Conservation (phyloP, 1,140 invertebrate genomes). For the Lepidostoma basale region DNA sequence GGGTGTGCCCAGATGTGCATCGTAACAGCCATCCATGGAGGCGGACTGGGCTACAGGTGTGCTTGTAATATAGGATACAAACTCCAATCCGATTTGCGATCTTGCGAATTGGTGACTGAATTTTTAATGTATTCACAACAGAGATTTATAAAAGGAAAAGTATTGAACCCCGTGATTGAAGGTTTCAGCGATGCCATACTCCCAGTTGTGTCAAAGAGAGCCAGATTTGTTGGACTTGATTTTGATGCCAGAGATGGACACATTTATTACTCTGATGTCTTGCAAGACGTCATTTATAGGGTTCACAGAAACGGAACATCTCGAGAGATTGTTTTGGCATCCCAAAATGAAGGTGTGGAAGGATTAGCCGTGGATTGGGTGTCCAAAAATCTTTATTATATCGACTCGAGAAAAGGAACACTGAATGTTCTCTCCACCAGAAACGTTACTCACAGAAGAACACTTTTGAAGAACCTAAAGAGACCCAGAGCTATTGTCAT, state of each 20-base stretch:
- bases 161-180: constrained; percentile 85
- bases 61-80: constrained; percentile 92
- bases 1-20: constrained; percentile 97
- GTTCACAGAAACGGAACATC: constrained; percentile 88
- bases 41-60: constrained; percentile 87
- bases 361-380: constrained; percentile 97
- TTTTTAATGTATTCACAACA: constrained; percentile 98
- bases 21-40: constrained; percentile 77
- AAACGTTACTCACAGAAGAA: constrained; percentile 83
- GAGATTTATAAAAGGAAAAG: constrained; percentile 94
- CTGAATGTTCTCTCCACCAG: constrained; percentile 90
- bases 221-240: constrained; percentile 95
- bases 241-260: constrained; percentile 91
- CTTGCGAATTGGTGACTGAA: constrained; percentile 85
- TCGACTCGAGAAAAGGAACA: constrained; percentile 94
- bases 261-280: constrained; percentile 96
- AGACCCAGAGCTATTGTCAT: constrained; percentile 93
- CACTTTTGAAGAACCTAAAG: constrained; percentile 86
- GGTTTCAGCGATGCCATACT: constrained; percentile 94
- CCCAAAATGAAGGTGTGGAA: constrained; percentile 97
- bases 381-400: constrained; percentile 97
- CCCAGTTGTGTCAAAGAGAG: constrained; percentile 86
- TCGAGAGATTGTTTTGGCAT: constrained; percentile 90
- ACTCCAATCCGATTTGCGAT: constrained; percentile 75
- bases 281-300: constrained; percentile 95